Conservation (phyloP, 2,113 vertebrate species). For the Dicrurus megarhynchus region DNA sequence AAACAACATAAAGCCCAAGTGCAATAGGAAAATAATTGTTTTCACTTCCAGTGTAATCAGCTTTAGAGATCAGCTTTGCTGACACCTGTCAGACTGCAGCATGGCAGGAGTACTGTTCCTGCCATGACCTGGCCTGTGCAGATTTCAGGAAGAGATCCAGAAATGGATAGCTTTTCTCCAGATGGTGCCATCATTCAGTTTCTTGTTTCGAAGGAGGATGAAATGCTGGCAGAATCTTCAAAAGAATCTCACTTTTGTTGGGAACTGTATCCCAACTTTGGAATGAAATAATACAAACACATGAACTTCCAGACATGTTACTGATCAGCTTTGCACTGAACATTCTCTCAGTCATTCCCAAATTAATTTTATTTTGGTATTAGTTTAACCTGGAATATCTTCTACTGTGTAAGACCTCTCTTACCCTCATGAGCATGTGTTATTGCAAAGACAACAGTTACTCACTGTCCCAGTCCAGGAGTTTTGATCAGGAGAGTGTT, state of each 20-base stretch:
- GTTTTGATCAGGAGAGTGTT: not conserved
- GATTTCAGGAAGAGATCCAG: not conserved
- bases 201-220: not conserved
- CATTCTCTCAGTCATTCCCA: not conserved
- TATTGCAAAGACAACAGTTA: not conserved
- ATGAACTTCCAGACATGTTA: not conserved
- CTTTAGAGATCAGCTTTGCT: not conserved
- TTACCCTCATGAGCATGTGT: accelerated
- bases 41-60: not conserved
- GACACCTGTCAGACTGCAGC: not conserved
- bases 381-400: not conserved
- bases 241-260: not conserved
- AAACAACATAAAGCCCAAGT: not conserved
- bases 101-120: not conserved
- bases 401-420: not conserved
- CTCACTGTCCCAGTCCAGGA: not conserved
- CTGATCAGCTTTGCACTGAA: not conserved
- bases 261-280: not conserved
- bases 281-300: not conserved
- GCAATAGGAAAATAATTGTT: not conserved
- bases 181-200: not conserved
- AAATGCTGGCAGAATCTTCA: not conserved
- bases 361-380: not conserved
- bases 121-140: not conserved
- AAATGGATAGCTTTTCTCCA: not conserved